Evolutionary conservation across 2,113 vertebrate genomes (phyloP), one percentile per base, ranked within the genome.

Genomic region (Zosterops japonicus): DNA sequence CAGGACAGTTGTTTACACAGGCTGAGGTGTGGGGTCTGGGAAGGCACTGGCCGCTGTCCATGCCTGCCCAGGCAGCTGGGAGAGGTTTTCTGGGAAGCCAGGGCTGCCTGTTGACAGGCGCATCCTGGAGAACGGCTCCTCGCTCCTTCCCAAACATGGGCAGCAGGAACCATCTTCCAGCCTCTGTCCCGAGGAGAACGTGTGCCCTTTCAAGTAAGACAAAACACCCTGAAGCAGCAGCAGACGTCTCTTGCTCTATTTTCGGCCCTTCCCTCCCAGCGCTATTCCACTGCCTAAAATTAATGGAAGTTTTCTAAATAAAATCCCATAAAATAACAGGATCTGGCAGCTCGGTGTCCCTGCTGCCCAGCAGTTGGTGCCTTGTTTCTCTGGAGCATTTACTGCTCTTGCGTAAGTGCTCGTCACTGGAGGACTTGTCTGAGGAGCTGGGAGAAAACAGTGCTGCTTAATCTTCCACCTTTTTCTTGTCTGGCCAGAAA

Each of bases 101-200:
- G 76, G 3, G 42, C 86, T 77, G 63, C 0, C 14, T 31, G 71
- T 23, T 89, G 91, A 81, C 68, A 86, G 89, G 87, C 10, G 0
- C 70, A 71, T 91, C 93, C 88, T 80, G 59, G 24, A 67, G 83
- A 27, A 71, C 23, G 15, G 81, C 65, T 93, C 15, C 65, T 75
- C 0, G 0, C 80, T 91, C 65, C 77, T 82, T 94, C 89, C 95
- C 95, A 95, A 95, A 95, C 89, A 89, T 82, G 94, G 95, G 63
- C 81, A 94, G 87, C 80, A 89, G 94, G 95, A 94, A 88, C 87
- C 47, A 2, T 77, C 87, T 42, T 31, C 76, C 63, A 56, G 35
- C 14, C 85, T 88, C 50, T 44, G 63, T 72, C 94, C 82, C 3
- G 28, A 60, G 67, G 50, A 80, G 23, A 71, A 53, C 1, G 0